phyloP scores from a whole-genome alignment of 2,888 invertebrate genomes.

The Diplolepis rosae region DNA sequence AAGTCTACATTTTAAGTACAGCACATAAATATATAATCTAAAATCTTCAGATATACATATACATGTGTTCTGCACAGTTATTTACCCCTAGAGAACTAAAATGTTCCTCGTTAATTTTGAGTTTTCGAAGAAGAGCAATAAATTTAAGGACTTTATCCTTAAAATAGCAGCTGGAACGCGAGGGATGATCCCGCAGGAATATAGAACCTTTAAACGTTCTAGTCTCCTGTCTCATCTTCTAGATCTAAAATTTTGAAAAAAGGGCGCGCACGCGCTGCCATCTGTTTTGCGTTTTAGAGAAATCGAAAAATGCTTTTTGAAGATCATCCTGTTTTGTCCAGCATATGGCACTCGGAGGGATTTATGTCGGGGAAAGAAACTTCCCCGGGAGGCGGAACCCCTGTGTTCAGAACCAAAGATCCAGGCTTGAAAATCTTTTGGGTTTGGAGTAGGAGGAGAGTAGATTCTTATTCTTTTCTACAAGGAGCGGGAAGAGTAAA shows the following conservation, averaged over 20 bases:
- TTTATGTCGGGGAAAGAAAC: conserved; percentile 53
- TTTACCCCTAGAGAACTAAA: neutral
- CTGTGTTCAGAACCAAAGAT: conserved; percentile 22
- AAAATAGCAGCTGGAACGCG: conserved; percentile 37
- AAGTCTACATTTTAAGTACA: neutral
- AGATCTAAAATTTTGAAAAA: conserved; percentile 13
- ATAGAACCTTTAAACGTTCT: neutral
- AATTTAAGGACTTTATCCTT: conserved; percentile 41
- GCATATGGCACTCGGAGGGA: conserved; percentile 67
- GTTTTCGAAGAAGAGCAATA: conserved; percentile 31
- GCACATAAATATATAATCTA: conserved; percentile 2
- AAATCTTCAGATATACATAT: conserved; percentile 2
- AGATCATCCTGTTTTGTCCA: conserved; percentile 46
- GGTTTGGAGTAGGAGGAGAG: conserved; percentile 10
- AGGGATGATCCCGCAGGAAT: conserved; percentile 25
- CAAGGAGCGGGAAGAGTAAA: neutral
- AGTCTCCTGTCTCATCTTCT: conserved; percentile 9
- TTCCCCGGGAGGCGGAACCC: conserved; percentile 27
- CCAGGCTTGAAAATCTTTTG: neutral
- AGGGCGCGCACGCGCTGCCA: conserved; percentile 55
- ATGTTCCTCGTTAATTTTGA: neutral
- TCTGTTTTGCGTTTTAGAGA: conserved; percentile 60
- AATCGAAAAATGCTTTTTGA: conserved; percentile 63
- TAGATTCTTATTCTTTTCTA: conserved; percentile 34
- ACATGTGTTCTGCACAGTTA: neutral